Conservation (phyloP, 2,113 vertebrate genomes). For the Myotis yumanensis region DNA sequence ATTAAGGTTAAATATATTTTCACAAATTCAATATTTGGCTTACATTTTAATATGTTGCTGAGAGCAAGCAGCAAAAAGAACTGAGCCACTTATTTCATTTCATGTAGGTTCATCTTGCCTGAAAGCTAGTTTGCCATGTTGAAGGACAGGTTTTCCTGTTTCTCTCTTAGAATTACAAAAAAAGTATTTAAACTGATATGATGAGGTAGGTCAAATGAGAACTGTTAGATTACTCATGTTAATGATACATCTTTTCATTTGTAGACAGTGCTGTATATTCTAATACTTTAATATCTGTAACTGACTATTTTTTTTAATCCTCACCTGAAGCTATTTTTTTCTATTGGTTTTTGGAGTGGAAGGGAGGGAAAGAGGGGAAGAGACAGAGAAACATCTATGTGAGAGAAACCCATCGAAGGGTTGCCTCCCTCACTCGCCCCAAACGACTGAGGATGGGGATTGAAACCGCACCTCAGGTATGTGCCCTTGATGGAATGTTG, state of each 20-base stretch:
- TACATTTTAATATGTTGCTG: conserved; percentile 63
- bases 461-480: too few relatives aligned
- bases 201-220: conserved; percentile 77
- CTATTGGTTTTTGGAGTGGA: too few relatives aligned
- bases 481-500: too few relatives aligned
- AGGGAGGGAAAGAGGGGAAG: too few relatives aligned
- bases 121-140: conserved; percentile 87
- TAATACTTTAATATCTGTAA: conserved; percentile 80
- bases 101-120: conserved; percentile 76
- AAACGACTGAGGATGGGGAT: too few relatives aligned
- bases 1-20: neutral
- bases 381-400: too few relatives aligned
- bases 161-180: conserved; percentile 75
- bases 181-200: conserved; percentile 80
- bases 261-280: conserved; percentile 56
- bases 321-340: too few relatives aligned
- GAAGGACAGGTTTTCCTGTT: conserved; percentile 81
- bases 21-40: neutral
- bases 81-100: conserved; percentile 82
- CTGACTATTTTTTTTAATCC: neutral
- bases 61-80: conserved; percentile 84
- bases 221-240: conserved; percentile 81
- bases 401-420: too few relatives aligned
- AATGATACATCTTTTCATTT: conserved; percentile 74
- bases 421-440: too few relatives aligned